phyloP scores from a whole-genome alignment of 30 jellyfish, hydroid and myxozoan genomes.

The Turritopsis rubra region DNA sequence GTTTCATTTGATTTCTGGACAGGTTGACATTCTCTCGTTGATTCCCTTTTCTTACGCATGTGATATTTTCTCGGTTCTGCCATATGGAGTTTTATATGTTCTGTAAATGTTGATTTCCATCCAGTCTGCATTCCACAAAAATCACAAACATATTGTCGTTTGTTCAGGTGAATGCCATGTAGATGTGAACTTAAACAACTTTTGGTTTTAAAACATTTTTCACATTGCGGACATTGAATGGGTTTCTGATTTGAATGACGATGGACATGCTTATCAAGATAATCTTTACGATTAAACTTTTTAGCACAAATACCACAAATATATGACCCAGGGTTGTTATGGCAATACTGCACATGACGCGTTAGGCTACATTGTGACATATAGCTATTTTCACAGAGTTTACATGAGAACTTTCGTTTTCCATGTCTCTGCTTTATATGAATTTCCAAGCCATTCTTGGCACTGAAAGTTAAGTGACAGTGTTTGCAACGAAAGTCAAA shows the following conservation, averaged over 20 bases:
- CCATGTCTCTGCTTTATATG: conserved; percentile 14
- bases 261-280: conserved; percentile 6
- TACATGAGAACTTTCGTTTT: neutral
- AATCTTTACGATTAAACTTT: conserved; percentile 18
- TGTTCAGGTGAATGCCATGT: conserved; percentile 18
- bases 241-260: conserved; percentile 6
- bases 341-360: neutral
- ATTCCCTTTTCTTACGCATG: neutral
- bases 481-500: conserved; percentile 4
- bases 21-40: neutral
- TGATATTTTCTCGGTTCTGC: conserved; percentile 15
- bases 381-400: neutral
- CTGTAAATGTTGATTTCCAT: conserved; percentile 25
- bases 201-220: conserved; percentile 11
- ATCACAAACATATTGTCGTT: conserved; percentile 29
- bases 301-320: conserved; percentile 2
- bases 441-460: neutral
- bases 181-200: conserved; percentile 23
- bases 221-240: conserved; percentile 18
- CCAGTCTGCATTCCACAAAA: conserved; percentile 27
- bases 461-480: conserved; percentile 8
- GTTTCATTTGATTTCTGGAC: neutral
- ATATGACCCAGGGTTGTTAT: conserved; percentile 18
- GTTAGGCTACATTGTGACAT: neutral
- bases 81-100: conserved; percentile 6